Percentiles rank a stretch among this genome's conserved stretches.
phyloP scores from a whole-genome alignment of 2,113 vertebrate species.

The Brachypteracias leptosomus region DNA sequence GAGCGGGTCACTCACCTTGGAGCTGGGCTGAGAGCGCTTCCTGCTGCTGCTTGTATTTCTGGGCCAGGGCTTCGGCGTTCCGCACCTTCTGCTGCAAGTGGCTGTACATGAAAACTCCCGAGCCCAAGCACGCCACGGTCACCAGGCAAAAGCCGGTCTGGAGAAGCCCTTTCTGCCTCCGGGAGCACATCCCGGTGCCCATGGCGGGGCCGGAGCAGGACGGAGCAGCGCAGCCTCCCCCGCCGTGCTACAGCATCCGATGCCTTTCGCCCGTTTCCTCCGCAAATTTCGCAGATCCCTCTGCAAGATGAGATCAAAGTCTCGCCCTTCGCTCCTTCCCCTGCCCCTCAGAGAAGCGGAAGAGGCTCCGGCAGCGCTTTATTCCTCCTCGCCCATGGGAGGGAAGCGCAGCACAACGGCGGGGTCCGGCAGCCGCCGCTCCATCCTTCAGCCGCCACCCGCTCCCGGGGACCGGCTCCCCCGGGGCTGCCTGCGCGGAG shows the following conservation, averaged over 20 bases:
- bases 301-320: neutral
- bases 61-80: conserved; percentile 40
- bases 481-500: neutral
- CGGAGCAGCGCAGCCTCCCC: neutral
- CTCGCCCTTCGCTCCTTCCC: neutral
- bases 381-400: neutral
- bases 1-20: conserved; percentile 64
- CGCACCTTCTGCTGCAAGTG: conserved; percentile 60
- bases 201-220: neutral
- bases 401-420: neutral
- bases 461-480: neutral
- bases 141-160: conserved; percentile 59
- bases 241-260: neutral
- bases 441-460: neutral
- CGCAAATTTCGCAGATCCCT: neutral
- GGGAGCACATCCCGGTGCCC: conserved; percentile 64
- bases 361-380: neutral
- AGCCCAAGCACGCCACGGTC: conserved; percentile 32
- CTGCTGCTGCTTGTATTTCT: conserved; percentile 74
- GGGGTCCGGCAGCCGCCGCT: neutral
- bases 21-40: conserved; percentile 75
- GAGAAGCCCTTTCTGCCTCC: conserved; percentile 71
- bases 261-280: neutral
- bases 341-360: neutral
- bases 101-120: conserved; percentile 49